Evolutionary conservation across 2,888 invertebrate genomes (phyloP).

Genomic region (Drosophila prolongata): DNA sequence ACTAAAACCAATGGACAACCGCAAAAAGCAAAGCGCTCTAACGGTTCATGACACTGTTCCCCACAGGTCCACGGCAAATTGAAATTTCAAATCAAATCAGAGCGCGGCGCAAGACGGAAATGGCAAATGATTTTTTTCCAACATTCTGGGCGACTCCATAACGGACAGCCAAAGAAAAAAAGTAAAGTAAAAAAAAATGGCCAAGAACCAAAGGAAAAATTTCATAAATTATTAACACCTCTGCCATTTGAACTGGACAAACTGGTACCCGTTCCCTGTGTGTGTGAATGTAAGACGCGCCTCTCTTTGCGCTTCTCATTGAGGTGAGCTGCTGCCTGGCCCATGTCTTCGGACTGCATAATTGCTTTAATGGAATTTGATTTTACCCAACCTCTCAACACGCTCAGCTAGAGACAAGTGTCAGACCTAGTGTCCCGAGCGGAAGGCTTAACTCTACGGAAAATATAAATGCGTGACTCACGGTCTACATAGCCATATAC

Average conservation of each 20-base stretch:
- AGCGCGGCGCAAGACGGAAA: conserved; percentile 44
- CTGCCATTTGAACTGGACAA: conserved; percentile 81
- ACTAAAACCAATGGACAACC: conserved; percentile 27
- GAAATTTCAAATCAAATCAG: conserved; percentile 74
- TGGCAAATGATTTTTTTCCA: conserved; percentile 48
- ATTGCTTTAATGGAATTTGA: conserved; percentile 81
- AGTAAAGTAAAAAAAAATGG: conserved; percentile 4
- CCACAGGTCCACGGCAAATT: conserved; percentile 61
- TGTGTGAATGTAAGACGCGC: conserved; percentile 17
- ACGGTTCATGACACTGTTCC: conserved; percentile 58
- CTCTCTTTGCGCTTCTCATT: conserved; percentile 65
- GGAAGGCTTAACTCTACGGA: conserved; percentile 1
- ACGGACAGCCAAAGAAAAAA: conserved; percentile 14
- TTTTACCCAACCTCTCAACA: conserved; percentile 54
- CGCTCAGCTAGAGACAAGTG: conserved; percentile 34
- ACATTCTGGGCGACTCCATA: conserved; percentile 30
- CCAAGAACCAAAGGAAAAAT: conserved; percentile 44
- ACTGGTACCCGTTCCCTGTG: conserved; percentile 52
- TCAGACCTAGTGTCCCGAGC: conserved; percentile 21
- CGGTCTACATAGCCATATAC: conserved; percentile 14
- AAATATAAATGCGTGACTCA: conserved; percentile 23
- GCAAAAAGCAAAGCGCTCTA: conserved; percentile 37
- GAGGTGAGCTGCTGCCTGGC: conserved; percentile 29
- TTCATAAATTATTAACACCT: conserved; percentile 80
- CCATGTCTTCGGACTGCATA: conserved; percentile 55